These are phyloP conservation scores for Macaca mulatta DNA, from an alignment of 2,113 vertebrate genomes.

Conservation along the genomic window DNA sequence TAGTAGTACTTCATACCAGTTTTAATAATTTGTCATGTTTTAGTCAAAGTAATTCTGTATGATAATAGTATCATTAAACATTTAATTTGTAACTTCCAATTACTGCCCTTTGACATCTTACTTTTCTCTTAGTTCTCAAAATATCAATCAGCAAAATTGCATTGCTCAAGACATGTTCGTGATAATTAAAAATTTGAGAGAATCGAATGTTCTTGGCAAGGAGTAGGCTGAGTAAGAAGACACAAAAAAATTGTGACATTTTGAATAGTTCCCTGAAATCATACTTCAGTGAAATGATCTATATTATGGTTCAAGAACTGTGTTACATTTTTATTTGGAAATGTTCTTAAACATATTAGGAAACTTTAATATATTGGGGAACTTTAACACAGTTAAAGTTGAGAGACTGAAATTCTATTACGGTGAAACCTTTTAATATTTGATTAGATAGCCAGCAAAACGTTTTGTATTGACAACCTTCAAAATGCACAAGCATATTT, in stretches of 20 bases:
- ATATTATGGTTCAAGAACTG: conserved; percentile 27
- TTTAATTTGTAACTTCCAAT: conserved; percentile 48
- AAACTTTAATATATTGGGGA: conserved; percentile 47
- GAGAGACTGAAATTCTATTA: conserved; percentile 66
- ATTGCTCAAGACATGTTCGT: not conserved
- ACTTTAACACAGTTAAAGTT: conserved; percentile 61
- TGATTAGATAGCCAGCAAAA: conserved; percentile 64
- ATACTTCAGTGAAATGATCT: conserved; percentile 56
- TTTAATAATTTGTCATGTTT: conserved; percentile 46
- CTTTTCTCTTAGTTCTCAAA: conserved; percentile 47
- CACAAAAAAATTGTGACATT: not conserved
- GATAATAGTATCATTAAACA: conserved; percentile 29
- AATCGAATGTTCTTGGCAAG: conserved; percentile 41
- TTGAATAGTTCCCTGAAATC: conserved; percentile 53
- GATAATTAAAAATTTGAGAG: conserved; percentile 3
- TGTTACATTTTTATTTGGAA: conserved; percentile 48
- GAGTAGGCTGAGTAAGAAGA: not conserved
- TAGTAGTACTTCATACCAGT: not conserved
- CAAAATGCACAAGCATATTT: conserved; percentile 58
- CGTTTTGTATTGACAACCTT: conserved; percentile 58
- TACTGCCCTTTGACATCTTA: conserved; percentile 55
- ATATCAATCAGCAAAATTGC: conserved; percentile 14
- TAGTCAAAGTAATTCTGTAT: conserved; percentile 14
- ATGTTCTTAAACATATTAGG: conserved; percentile 46
- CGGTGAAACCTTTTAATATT: conserved; percentile 64